Evolutionary conservation across 2,888 invertebrate species (phyloP), one percentile per base, ranked within the genome.

Genomic region (Microctonus hyperodae): DNA sequence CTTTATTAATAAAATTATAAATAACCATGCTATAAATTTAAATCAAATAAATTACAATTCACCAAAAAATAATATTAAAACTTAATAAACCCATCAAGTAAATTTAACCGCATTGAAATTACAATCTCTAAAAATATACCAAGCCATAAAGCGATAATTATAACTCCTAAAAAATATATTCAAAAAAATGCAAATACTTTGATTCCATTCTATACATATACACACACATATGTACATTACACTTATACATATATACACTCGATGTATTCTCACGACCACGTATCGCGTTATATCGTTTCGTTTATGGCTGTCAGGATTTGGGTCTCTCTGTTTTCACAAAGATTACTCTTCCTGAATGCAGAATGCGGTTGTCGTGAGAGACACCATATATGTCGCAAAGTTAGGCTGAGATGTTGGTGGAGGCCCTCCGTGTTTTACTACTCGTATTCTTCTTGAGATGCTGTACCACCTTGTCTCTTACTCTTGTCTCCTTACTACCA

Each of bases 321-420:
- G 64, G 69, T 67, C 70, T 66, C 70, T 72, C 68, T 76, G 37
- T 72, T 72, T 71, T 53, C 57, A 31, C 62, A 37, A 57, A 72
- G 71, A 73, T 73, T 67, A 73, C 74, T 74, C 72, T 71, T 70
- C 71, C 44, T 76, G 78, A 78, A 78, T 78, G 70, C 72, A 59
- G 73, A 78, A 78, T 77, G 71, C 65, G 64, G 67, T 67, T 69
- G 59, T 60, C 63, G 66, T 65, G 67, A 71, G 64, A 67, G 62
- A 64, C 59, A 62, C 25, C 31, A 55, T 55, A 55, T 13, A 67
- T 68, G 50, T 56, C 63, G 33, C 60, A 37, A 31, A 56, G 55
- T 23, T 37, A 58, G 40, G 40, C 57, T 64, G n/a, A n/a, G 58
- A 10, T 25, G 25, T 25, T 23, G 25, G 23, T 23, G 25, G 23